Percentiles rank a stretch among this genome's conserved stretches.
phyloP scores from a whole-genome alignment of 1,140 invertebrate species.

The Neomicropteryx cornuta region DNA sequence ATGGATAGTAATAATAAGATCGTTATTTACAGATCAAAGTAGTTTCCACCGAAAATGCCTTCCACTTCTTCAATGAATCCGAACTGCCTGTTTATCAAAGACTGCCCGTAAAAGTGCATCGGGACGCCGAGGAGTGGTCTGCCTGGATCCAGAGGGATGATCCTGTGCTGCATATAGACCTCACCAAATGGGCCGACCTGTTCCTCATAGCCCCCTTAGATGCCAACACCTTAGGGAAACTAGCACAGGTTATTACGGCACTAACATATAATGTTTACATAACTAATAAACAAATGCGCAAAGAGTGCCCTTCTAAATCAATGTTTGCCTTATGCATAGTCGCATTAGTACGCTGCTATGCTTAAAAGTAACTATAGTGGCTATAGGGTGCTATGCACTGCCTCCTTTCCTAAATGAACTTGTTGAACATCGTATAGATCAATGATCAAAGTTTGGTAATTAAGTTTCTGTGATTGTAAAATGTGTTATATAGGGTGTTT shows the following conservation, averaged over 20 bases:
- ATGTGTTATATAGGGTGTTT: no score
- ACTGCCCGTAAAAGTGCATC: slow-evolving; percentile 49
- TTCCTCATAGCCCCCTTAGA: slow-evolving; percentile 91
- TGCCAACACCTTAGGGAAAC: slow-evolving; percentile 95
- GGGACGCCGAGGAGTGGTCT: slow-evolving; percentile 85
- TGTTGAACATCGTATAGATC: no score
- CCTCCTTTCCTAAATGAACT: no score
- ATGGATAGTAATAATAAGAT: no score
- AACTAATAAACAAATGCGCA: no score
- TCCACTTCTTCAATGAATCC: slow-evolving; percentile 70
- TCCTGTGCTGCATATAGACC: slow-evolving; percentile 93
- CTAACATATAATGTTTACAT: background rate
- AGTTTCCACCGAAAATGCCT: slow-evolving; percentile 72
- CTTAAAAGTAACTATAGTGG: no score
- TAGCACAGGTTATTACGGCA: slow-evolving; percentile 52
- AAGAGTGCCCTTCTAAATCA: no score
- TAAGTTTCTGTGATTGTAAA: no score
- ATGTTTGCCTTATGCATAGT: no score
- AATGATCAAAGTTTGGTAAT: no score
- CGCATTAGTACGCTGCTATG: no score
- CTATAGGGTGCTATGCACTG: background rate
- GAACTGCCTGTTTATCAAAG: no score
- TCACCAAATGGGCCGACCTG: slow-evolving; percentile 92
- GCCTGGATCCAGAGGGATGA: slow-evolving; percentile 86
- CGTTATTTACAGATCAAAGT: slow-evolving; percentile 59